Conservation (phyloP, 2,113 vertebrate species). For the Ginglymostoma cirratum region DNA sequence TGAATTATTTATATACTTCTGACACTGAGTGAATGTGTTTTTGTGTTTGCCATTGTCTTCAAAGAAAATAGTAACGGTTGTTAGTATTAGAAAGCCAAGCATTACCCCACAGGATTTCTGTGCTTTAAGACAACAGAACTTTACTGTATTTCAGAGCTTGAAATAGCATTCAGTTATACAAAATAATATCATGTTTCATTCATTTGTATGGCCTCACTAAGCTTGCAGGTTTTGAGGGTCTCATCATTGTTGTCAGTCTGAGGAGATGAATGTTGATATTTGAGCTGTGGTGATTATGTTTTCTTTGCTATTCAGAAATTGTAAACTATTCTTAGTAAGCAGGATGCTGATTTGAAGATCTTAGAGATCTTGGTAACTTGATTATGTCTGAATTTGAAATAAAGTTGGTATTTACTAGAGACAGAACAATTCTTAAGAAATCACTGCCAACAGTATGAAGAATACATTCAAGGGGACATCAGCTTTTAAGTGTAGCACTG, state of each 20-base stretch:
- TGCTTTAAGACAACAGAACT: neutral
- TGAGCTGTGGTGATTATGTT: neutral
- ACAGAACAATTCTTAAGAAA: neutral
- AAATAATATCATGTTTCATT: neutral
- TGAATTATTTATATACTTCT: neutral
- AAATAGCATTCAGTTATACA: neutral
- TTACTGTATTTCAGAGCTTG: slow-evolving; percentile 21
- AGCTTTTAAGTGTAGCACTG: neutral
- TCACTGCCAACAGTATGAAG: neutral
- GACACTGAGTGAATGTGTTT: neutral
- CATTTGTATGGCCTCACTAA: slow-evolving; percentile 2
- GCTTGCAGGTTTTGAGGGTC: slow-evolving; percentile 7
- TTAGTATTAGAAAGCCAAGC: neutral
- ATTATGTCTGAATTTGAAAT: neutral
- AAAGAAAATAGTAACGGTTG: slow-evolving; percentile 24
- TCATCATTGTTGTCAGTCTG: neutral
- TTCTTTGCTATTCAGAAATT: neutral
- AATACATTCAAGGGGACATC: neutral
- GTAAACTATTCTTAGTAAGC: neutral
- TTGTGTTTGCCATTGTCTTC: neutral
- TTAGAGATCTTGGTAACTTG: neutral
- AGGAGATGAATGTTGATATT: slow-evolving; percentile 25
- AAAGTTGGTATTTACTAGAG: neutral
- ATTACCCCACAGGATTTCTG: neutral
- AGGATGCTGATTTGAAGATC: neutral